Percentiles rank a stretch among this genome's conserved stretches.
Conservation (phyloP, 2,888 invertebrate genomes). For the Oligia fasciuncula region DNA sequence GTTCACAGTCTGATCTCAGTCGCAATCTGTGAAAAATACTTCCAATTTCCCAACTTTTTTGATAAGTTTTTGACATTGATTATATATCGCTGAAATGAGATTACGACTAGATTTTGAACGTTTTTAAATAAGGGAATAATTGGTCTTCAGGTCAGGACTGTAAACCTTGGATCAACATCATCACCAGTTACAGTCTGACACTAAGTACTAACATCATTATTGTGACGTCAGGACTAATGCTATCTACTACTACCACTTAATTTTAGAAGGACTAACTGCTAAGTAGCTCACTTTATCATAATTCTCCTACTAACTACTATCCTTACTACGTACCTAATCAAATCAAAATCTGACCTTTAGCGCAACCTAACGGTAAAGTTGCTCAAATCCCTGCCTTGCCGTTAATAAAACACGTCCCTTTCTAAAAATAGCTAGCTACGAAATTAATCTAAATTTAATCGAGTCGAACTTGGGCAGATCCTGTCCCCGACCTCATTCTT, state of each 20-base stretch:
- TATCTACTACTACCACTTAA: background rate
- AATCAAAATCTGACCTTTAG: conserved; percentile 22
- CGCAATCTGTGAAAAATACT: too few species aligned
- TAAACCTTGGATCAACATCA: background rate
- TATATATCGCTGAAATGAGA: too few species aligned
- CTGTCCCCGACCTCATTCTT: background rate
- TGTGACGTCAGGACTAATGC: background rate
- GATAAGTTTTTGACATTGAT: too few species aligned
- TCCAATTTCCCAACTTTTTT: too few species aligned
- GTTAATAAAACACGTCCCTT: background rate
- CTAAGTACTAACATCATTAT: conserved; percentile 6
- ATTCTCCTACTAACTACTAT: background rate
- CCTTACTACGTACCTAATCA: background rate
- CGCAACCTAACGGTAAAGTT: background rate
- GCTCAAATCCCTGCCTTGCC: background rate
- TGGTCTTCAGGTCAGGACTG: background rate
- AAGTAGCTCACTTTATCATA: background rate
- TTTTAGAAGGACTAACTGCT: background rate
- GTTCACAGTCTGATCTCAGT: too few species aligned
- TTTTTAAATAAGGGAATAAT: too few species aligned
- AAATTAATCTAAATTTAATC: conserved; percentile 36
- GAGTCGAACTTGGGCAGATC: background rate
- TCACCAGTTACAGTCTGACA: conserved; percentile 2
- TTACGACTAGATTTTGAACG: too few species aligned
- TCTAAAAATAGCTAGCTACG: conserved; percentile 16